phyloP scores from a whole-genome alignment of 2,797 vertebrate species.

The Lycodopsis pacificus region DNA sequence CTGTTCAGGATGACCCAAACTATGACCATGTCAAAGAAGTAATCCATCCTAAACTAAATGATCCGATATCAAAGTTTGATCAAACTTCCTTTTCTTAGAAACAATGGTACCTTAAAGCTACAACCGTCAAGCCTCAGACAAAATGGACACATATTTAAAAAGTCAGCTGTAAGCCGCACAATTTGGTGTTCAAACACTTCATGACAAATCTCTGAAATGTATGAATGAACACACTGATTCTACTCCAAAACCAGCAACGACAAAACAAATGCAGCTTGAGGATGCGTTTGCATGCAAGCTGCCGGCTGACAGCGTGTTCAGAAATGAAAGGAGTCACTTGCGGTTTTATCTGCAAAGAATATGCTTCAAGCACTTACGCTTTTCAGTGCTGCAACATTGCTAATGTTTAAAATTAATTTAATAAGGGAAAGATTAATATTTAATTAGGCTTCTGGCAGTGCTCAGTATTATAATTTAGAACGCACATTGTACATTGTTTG shows the following conservation, averaged over 20 bases:
- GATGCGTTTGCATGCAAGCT: constrained; percentile 36
- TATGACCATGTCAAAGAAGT: neutral
- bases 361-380: constrained; percentile 43
- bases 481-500: constrained; percentile 66
- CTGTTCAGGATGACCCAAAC: neutral
- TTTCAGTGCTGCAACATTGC: constrained; percentile 48
- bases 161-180: neutral
- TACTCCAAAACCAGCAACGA: constrained; percentile 1
- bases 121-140: constrained; percentile 12
- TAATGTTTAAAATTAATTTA: constrained; percentile 66
- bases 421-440: constrained; percentile 70
- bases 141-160: constrained; percentile 22
- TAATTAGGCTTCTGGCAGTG: constrained; percentile 59
- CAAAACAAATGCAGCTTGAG: constrained; percentile 18
- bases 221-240: constrained; percentile 2
- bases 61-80: constrained; percentile 16
- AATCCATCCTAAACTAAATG: neutral
- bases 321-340: constrained; percentile 53
- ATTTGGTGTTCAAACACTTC: neutral
- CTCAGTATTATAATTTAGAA: constrained; percentile 57
- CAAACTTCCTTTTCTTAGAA: constrained; percentile 16
- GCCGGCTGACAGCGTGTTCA: constrained; percentile 21
- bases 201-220: constrained; percentile 4
- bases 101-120: constrained; percentile 10
- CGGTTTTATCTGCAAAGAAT: constrained; percentile 54